Percentiles rank a stretch among this genome's conserved stretches.
These are phyloP conservation scores for Poeciliopsis retropinna DNA, from an alignment of 2,113 vertebrate species.

Conservation along the genomic window DNA sequence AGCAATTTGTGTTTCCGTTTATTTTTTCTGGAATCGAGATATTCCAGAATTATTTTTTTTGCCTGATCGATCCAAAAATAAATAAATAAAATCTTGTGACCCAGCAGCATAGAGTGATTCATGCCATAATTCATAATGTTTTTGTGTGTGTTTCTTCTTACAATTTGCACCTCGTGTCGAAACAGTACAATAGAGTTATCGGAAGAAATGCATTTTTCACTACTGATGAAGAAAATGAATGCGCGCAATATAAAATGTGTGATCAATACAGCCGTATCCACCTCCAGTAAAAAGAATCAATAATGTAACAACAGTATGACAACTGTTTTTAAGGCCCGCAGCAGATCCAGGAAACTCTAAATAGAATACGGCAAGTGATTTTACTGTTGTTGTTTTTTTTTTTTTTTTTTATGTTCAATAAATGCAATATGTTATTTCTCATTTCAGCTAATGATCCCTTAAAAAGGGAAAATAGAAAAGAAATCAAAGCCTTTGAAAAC, in stretches of 20 bases:
- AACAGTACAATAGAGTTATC: constrained; percentile 12
- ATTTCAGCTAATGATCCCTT: background rate
- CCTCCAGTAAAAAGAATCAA: constrained; percentile 25
- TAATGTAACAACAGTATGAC: constrained; percentile 19
- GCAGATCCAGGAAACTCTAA: constrained; percentile 8
- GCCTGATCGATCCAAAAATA: constrained; percentile 10
- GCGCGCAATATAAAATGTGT: constrained; percentile 23
- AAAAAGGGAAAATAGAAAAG: background rate
- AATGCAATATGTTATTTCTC: background rate
- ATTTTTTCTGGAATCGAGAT: constrained; percentile 27
- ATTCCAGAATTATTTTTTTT: background rate
- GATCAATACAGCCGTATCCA: constrained; percentile 41
- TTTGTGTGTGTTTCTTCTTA: background rate
- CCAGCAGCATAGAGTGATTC: background rate
- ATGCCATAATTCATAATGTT: background rate
- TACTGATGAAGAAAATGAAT: background rate
- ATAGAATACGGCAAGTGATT: background rate
- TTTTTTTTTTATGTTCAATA: background rate
- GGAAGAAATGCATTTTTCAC: background rate
- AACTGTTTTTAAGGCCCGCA: constrained; percentile 8
- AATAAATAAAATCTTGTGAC: constrained; percentile 6
- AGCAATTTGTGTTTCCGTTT: background rate
- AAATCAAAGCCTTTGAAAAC: background rate
- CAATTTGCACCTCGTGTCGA: background rate
- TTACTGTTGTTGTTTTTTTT: too few species aligned